These are phyloP conservation scores for Poeciliopsis infans DNA, from an alignment of 2,797 vertebrate species.

Conservation along the genomic window DNA sequence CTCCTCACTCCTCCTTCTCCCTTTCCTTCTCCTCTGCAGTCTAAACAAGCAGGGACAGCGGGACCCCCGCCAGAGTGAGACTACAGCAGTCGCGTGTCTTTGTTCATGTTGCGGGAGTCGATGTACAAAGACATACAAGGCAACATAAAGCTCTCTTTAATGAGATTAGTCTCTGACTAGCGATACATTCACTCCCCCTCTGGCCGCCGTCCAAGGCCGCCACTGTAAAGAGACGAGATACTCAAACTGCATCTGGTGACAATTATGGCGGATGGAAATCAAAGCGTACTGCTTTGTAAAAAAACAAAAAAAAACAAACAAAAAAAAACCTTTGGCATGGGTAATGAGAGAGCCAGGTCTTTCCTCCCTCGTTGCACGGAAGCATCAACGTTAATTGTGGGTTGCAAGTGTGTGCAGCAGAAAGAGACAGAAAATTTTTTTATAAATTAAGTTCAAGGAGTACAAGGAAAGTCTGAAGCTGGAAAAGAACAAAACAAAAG, in stretches of 20 bases:
- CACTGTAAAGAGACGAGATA: conserved; percentile 75
- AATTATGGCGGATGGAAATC: conserved; percentile 82
- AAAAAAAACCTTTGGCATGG: conserved; percentile 75
- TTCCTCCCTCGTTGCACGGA: conserved; percentile 66
- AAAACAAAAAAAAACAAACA: too few relatives aligned
- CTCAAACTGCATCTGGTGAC: conserved; percentile 84
- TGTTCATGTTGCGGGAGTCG: conserved; percentile 46
- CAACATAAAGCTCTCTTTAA: conserved; percentile 79
- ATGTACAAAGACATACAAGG: conserved; percentile 75
- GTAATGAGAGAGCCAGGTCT: conserved; percentile 78
- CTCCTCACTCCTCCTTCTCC: conserved; percentile 42
- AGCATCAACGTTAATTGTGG: conserved; percentile 72
- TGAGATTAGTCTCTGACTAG: conserved; percentile 82
- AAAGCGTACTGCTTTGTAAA: conserved; percentile 83
- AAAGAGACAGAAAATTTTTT: conserved; percentile 12
- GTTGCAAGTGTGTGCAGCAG: conserved; percentile 42
- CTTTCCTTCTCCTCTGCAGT: conserved; percentile 30
- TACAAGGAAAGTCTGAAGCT: conserved; percentile 35
- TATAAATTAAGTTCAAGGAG: conserved; percentile 37
- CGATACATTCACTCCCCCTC: conserved; percentile 76
- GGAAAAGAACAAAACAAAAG: conserved; percentile 56
- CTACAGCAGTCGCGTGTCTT: conserved; percentile 33
- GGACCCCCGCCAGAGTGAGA: conserved; percentile 44
- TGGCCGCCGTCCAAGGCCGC: conserved; percentile 79
- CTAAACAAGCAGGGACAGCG: conserved; percentile 63